Evolutionary conservation across 2,113 vertebrate genomes (phyloP).

Genomic region (Microcebus murinus): DNA sequence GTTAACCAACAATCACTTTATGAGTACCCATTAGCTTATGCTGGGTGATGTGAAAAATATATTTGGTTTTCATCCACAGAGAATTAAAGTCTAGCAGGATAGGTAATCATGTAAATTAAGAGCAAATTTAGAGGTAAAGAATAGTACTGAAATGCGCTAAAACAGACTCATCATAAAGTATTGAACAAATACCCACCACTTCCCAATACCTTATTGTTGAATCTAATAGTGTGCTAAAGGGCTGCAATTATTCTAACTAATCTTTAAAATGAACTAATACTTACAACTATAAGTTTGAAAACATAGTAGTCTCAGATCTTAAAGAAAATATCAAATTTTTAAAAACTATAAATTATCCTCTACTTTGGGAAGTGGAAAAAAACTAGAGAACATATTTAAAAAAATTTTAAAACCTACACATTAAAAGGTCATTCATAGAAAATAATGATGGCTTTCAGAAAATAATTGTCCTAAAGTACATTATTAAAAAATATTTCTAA

Average conservation of each 20-base stretch:
- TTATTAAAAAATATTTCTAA: background rate
- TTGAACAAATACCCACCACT: background rate
- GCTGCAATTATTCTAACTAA: background rate
- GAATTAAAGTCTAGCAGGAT: background rate
- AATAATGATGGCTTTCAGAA: background rate
- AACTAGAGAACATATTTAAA: no score
- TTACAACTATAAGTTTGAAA: slow-evolving; percentile 14
- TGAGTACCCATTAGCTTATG: background rate
- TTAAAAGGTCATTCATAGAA: slow-evolving; percentile 32
- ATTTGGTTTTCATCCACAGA: background rate
- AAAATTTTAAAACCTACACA: background rate
- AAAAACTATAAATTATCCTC: background rate
- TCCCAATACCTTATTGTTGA: background rate
- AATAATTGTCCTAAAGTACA: background rate
- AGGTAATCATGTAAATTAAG: background rate
- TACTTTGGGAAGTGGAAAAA: no score
- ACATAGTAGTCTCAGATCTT: background rate
- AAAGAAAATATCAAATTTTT: background rate
- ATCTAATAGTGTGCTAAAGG: background rate
- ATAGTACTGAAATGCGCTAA: background rate
- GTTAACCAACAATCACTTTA: background rate
- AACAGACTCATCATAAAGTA: background rate
- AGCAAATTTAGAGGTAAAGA: background rate
- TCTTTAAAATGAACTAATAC: background rate
- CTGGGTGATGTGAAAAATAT: background rate